A percentile compares a stretch with the other conserved stretches of the same genome.
These are phyloP conservation scores for Arrhopalites spinosus DNA, from an alignment of 2,888 invertebrate species.

Conservation along the genomic window DNA sequence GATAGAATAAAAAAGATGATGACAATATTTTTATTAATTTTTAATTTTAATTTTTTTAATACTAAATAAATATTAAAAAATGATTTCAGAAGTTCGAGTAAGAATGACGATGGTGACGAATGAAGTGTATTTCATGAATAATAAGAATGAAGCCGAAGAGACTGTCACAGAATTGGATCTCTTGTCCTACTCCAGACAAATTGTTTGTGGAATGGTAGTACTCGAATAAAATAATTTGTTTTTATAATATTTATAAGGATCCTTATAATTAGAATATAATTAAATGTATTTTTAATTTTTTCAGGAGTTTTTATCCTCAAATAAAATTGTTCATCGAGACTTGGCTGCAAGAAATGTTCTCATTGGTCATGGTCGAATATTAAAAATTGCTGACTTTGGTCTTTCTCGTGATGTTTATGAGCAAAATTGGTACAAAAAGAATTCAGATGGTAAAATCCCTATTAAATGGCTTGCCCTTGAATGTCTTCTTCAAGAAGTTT, in stretches of 20 bases:
- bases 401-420: conserved; percentile 54
- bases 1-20: too few species aligned
- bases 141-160: conserved; percentile 18
- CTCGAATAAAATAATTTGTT: too few species aligned
- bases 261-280: too few species aligned
- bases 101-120: conserved; percentile 48
- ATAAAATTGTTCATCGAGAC: conserved; percentile 54
- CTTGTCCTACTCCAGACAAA: conserved; percentile 50
- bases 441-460: conserved; percentile 49
- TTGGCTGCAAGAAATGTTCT: conserved; percentile 46
- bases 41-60: background rate
- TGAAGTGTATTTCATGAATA: conserved; percentile 46
- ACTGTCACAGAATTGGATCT: conserved; percentile 43
- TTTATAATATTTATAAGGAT: too few species aligned
- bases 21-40: too few species aligned
- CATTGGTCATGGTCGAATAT: conserved; percentile 38
- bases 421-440: conserved; percentile 54
- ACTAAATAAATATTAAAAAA: too few species aligned
- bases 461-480: conserved; percentile 55
- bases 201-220: conserved; percentile 55
- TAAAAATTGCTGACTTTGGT: conserved; percentile 55
- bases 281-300: background rate
- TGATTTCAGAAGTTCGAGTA: conserved; percentile 12
- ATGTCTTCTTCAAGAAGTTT: conserved; percentile 50
- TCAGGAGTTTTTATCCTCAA: conserved; percentile 50